These are phyloP conservation scores for Eriocheir sinensis DNA, from an alignment of 1,140 invertebrate species.

Conservation along the genomic window DNA sequence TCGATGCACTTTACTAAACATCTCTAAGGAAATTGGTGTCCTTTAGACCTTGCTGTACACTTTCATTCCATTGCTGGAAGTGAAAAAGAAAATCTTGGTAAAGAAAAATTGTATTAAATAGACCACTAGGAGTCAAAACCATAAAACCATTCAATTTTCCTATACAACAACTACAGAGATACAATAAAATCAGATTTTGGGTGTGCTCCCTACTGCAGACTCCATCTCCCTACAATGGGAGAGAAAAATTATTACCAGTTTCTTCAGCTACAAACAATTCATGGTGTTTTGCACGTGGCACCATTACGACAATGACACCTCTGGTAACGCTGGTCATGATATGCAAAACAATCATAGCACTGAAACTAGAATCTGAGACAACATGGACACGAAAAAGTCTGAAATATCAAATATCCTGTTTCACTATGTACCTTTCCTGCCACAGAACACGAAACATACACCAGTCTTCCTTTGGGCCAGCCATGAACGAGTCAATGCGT, in stretches of 20 bases:
- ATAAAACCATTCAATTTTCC: too few relatives aligned
- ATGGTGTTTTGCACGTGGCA: not conserved
- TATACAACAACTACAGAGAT: not conserved
- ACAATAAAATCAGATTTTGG: not conserved
- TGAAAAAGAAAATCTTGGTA: not conserved
- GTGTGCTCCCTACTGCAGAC: not conserved
- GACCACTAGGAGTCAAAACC: too few relatives aligned
- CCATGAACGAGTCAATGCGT: not conserved
- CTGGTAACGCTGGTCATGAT: not conserved
- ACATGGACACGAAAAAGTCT: not conserved
- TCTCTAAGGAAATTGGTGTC: not conserved
- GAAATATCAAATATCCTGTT: constrained; percentile 1
- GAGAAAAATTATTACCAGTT: not conserved
- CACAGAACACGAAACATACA: not conserved
- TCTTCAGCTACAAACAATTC: not conserved
- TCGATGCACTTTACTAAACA: too few relatives aligned
- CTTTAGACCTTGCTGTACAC: not conserved
- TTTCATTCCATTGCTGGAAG: not conserved
- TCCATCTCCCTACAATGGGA: constrained; percentile 1
- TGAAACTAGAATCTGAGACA: not conserved
- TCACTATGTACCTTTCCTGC: not conserved
- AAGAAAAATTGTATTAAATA: too few relatives aligned
- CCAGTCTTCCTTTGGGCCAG: not conserved
- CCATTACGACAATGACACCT: not conserved
- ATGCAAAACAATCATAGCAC: not conserved